Percentiles rank a stretch among this genome's conserved stretches.
phyloP scores from a whole-genome alignment of 2,797 vertebrate genomes.

The Lepilemur septentrionalis region DNA sequence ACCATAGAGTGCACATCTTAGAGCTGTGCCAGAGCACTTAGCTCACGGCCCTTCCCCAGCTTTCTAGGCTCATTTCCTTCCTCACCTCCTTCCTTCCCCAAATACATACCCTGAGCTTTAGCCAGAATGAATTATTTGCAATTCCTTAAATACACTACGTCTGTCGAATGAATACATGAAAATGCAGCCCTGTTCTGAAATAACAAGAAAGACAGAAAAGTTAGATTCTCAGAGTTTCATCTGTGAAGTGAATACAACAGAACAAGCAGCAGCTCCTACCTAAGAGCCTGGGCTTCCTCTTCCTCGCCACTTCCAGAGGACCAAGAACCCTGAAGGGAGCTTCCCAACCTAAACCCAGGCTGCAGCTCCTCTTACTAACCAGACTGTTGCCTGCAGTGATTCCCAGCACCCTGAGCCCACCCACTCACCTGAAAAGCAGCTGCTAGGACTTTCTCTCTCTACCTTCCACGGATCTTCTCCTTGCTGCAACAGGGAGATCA shows the following conservation, averaged over 20 bases:
- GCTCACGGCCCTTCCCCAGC: accelerated
- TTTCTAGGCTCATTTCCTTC: neutral
- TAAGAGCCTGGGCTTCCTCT: neutral
- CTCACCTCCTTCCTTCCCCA: neutral
- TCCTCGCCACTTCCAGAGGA: neutral
- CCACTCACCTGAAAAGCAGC: constrained; percentile 53
- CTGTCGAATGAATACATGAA: neutral
- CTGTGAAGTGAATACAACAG: neutral
- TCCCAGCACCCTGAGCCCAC: too few species aligned
- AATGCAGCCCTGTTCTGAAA: neutral
- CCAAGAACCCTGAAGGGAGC: neutral
- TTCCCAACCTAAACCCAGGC: neutral
- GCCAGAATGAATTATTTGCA: neutral
- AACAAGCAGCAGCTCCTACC: neutral
- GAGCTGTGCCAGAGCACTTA: neutral
- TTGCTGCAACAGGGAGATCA: constrained; percentile 64
- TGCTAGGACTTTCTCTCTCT: neutral
- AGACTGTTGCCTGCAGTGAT: neutral
- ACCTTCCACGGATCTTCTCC: constrained; percentile 58
- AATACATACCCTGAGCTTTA: neutral
- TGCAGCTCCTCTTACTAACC: neutral
- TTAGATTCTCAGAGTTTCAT: neutral
- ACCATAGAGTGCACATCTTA: neutral
- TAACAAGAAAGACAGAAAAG: neutral
- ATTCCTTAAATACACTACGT: neutral